Evolutionary conservation across 2,888 invertebrate genomes (phyloP), one percentile per base, ranked within the genome.

Genomic region (Dicranocentrus wangi): DNA sequence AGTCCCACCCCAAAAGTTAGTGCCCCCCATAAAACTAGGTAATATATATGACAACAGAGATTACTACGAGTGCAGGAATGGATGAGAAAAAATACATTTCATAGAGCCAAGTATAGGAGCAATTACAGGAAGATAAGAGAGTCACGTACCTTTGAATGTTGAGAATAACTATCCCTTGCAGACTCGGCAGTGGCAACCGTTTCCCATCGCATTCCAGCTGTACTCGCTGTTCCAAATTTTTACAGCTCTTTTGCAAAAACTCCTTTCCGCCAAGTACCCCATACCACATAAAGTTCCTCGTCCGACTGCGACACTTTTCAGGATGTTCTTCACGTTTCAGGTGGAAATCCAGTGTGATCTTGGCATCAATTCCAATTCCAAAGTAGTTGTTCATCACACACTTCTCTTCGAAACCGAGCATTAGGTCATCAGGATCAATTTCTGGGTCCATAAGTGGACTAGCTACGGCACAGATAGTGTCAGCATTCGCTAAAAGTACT

Each of bases 301-400:
- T 97, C 65, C 98, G 91, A 0, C 97, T 97, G 83, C 96, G 91
- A 89, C 97, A 98, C 88, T 98, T 98, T 88, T 98, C 97, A 0
- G 98, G 98, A 89, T 98, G 97, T 87, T 97, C 97, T 88, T 98
- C 98, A 32, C 98, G 92, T 89, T 98, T 98, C 88, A 97, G 95
- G 89, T 98, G 98, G 88, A 99, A 99, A 88, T 98, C 98, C 58
- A 98, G 90, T 0, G 97, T 95, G 72, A 99, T 98, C 90, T 99
- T 98, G 0, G 98, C 98, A 90, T 99, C 98, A 83, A 99, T 95
- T 0, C 98, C 98, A 87, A 99, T 98, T 0, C 98, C 98, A 88
- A 98, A 98, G 88, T 99, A 99, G 89, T 99, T 99, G 89, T 98
- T 99, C 98, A 99, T 98, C 1, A 98, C 97, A 87, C 96, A 96